Base-by-base conservation (phyloP, 1,140 invertebrate species). In the Drosophila nebulosa region DNA sequence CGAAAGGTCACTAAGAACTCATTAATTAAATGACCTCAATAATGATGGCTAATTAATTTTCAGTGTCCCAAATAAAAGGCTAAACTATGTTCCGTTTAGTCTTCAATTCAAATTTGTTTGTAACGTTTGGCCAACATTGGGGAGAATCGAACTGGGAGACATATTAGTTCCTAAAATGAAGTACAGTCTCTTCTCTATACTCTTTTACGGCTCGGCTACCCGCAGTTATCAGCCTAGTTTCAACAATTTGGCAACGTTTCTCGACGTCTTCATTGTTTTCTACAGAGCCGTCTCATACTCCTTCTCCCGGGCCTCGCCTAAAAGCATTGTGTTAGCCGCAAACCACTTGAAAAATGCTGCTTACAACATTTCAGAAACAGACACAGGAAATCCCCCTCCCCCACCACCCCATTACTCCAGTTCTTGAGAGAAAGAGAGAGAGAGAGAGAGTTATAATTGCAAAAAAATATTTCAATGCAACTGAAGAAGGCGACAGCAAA, bases 311-410 rank as follows among this genome's bases (percentile, higher is more conserved):
- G n/a, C 7, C 7, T 30, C 7, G 27, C 22, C 14, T 2, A 10
- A 16, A 27, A 24, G n/a, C 72, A 79, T 79, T 79, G 78, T 79
- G 71, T 46, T 79, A 53, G 24, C 27, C 60, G 52, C 39, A 46
- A 46, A 75, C 67, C 52, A 76, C 78, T 80, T 76, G 78, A 79
- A 73, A 56, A 60, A 64, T 57, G 60, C 77, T 57, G 63, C 77
- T 79, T 64, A 79, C 77, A 79, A 64, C 63, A 62, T 73, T 69
- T 79, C 76, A 79, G 42, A 69, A 79, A 79, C 75, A 79, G 76
- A 74, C 50, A 21, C 30, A 39, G 50, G 46, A 52, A 39, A 60
- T 30, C 60, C 32, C 62, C 55, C 65, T 32, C 60, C 32, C 62
- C 55, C 24, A n/a, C n/a, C n/a, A 30, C 27, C 52, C 50, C 30